These are phyloP conservation scores for Steatornis caripensis DNA, from an alignment of 2,113 vertebrate genomes.

Conservation along the genomic window DNA sequence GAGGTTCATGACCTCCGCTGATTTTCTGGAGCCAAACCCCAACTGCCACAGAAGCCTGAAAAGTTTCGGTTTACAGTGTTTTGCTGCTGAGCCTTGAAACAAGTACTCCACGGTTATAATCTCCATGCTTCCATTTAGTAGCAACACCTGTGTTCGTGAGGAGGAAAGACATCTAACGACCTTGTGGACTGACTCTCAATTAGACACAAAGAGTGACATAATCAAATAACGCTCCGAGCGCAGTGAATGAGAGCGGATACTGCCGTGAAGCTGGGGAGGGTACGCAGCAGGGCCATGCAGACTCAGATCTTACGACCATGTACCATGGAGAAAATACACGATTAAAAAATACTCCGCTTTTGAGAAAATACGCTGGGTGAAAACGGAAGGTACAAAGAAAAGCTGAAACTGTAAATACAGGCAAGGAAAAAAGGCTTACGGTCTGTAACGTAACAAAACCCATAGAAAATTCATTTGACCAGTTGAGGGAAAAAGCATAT, in stretches of 20 bases:
- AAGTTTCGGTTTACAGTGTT: not conserved
- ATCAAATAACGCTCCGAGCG: not conserved
- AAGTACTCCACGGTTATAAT: not conserved
- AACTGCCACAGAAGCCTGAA: not conserved
- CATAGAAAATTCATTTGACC: not conserved
- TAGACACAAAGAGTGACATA: not conserved
- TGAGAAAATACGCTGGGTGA: not conserved
- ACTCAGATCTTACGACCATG: rapidly evolving
- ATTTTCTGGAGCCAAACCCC: not conserved
- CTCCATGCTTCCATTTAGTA: not conserved
- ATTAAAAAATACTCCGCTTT: not conserved
- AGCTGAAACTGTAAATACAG: not conserved
- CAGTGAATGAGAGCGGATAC: not conserved
- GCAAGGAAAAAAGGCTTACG: not conserved
- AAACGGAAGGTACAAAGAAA: not conserved
- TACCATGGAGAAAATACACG: not conserved
- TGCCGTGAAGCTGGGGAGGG: not conserved
- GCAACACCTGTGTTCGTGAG: not conserved
- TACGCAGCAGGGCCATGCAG: not conserved
- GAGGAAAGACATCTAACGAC: not conserved
- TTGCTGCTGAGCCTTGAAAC: not conserved
- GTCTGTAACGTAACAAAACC: not conserved
- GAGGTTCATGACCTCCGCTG: not conserved
- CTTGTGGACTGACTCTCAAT: not conserved
- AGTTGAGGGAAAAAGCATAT: not conserved